Evolutionary conservation across 2,888 invertebrate species (phyloP), one percentile per base, ranked within the genome.

Genomic region (Petrolisthes manimaculis): DNA sequence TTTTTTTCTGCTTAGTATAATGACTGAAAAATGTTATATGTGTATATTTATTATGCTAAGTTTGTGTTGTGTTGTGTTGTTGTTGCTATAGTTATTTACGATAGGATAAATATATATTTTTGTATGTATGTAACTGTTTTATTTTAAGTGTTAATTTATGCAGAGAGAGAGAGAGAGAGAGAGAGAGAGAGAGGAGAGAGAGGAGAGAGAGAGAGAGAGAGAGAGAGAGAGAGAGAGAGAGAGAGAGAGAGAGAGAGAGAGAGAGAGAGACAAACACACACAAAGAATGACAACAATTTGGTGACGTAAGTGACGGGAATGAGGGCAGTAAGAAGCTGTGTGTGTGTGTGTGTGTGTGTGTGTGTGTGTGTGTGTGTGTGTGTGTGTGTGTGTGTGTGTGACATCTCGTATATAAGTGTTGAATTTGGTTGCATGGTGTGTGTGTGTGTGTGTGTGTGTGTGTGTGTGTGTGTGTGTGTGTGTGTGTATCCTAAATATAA

Each of bases 321-420:
- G 71, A 71, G 71, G 21, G 18, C 71, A 71, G 21, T 71, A 71
- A n/a, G 78, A 51, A 14, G 9, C 14, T 54, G 54, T 54, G 54
- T 54, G 54, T 79, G 54, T 79, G 79, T 79, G 79, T 79, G 79
- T 79, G 79, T 79, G 79, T 79, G 79, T 79, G 79, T 79, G 54
- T 79, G 53, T 54, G 54, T 79, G 79, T 79, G 79, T 79, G 79
- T 79, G 53, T 79, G 54, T 79, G 54, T 53, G 79, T 79, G 79
- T 79, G 79, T 79, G 79, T 79, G 79, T 79, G n/a, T 71, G 8
- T 12, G n/a, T 71, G 71, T 71, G 71, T 4, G 71, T 71, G 71
- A 37, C 37, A 37, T 37, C 37, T 37, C 37, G 37, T 37, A 37
- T 37, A 37, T 37, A 37, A 37, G 37, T 37, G 37, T 37, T 37